Evolutionary conservation across 2,797 vertebrate species (phyloP), one percentile per base, ranked within the genome.

Genomic region (Sternarchorhynchus goeldii): DNA sequence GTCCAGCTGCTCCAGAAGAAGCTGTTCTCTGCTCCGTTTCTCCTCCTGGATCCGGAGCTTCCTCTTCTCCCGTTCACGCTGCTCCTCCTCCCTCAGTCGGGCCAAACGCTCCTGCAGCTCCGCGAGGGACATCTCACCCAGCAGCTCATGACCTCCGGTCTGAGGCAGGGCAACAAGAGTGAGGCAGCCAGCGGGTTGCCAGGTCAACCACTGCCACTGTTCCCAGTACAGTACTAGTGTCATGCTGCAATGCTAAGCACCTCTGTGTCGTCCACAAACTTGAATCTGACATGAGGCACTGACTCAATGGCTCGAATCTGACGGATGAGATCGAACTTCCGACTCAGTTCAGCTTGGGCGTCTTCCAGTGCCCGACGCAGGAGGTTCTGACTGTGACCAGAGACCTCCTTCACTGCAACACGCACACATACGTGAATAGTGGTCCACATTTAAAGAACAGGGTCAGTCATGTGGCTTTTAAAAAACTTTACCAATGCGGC

Each of bases 91-190:
- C 86, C 79, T 95, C 86, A 95, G 87, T 63, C 94, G 80, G 50
- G 90, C 84, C 21, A 98, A 91, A 5, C 96, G 93, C 86, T 95
- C 95, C 4, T 86, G 93, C 66, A 97, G 89, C 91, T 99, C 97
- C 4, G 88, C 90, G 67, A 96, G 56, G 62, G 96, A 97, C 96
- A 98, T 98, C 91, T 99, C 97, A 59, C 92, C 93, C 82, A 95
- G 88, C 80, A 98, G 90, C 55, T 93, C 83, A 0, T 97, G 91
- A 57, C 96, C 95, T 3, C 91, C 92, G 56, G 87, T 94, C 97
- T 98, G 75, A 25, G 31, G 17, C 16, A 67, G 20, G 60, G 76
- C 77, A 81, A 17, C 17, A 0, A 84, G 81, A 81, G 17, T 2
- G 0, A 70, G 50, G 25, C 16, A 32, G 50, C 1, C 66, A 81